Evolutionary conservation across 1,140 invertebrate genomes (phyloP).

Genomic region (Monochamus saltuarius): DNA sequence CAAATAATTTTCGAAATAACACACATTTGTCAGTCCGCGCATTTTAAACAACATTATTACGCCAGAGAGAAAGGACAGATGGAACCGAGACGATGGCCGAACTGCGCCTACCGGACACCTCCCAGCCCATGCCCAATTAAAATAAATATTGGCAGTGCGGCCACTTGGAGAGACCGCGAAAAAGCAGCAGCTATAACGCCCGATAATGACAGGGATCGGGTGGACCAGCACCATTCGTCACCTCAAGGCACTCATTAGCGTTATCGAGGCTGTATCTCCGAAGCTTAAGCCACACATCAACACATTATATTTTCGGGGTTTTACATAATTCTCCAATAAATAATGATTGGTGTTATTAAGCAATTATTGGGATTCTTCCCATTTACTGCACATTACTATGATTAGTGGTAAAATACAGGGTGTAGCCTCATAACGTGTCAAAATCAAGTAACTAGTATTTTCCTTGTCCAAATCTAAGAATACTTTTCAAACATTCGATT

Average conservation of each 20-base stretch:
- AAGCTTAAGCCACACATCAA: slow-evolving; percentile 1
- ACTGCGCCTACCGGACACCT: no score
- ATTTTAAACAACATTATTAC: no score
- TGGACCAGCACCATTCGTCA: slow-evolving; percentile 1
- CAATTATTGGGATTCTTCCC: slow-evolving; percentile 5
- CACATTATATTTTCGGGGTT: not conserved
- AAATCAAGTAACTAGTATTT: no score
- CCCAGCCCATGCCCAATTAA: no score
- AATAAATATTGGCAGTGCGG: not conserved
- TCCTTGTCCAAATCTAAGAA: no score
- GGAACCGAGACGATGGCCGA: no score
- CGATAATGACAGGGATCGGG: slow-evolving; percentile 1
- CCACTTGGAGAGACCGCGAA: not conserved
- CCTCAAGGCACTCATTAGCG: slow-evolving; percentile 5
- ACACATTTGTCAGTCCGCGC: no score
- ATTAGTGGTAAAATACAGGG: not conserved
- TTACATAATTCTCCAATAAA: slow-evolving; percentile 12
- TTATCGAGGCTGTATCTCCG: not conserved
- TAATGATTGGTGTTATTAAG: slow-evolving; percentile 9
- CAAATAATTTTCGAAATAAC: no score
- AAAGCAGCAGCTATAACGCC: not conserved
- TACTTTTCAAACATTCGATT: no score
- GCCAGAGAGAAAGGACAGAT: no score
- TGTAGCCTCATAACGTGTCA: no score
- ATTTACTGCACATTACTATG: not conserved